Evolutionary conservation across 2,888 invertebrate genomes (phyloP).

Genomic region (Stenchaetothrips biformis): DNA sequence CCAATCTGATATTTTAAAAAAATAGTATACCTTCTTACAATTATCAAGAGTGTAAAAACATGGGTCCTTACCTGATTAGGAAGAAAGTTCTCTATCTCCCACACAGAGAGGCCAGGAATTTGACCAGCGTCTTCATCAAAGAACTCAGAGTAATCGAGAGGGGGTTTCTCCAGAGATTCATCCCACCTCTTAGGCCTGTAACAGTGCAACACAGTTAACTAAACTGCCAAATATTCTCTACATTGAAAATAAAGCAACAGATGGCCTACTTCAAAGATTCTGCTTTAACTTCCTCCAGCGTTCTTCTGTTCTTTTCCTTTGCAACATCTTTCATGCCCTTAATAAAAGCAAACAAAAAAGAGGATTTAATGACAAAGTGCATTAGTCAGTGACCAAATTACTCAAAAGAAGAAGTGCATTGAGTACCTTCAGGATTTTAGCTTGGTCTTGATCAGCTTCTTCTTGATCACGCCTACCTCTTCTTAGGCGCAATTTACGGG

Average conservation of each 20-base stretch:
- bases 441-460: slow-evolving; percentile 79
- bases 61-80: slow-evolving; percentile 74
- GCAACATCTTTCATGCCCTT: slow-evolving; percentile 82
- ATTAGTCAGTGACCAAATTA: slow-evolving; percentile 24
- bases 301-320: slow-evolving; percentile 70
- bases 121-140: slow-evolving; percentile 95
- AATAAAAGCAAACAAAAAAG: slow-evolving; percentile 30
- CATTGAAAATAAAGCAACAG: slow-evolving; percentile 28
- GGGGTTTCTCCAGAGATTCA: slow-evolving; percentile 89
- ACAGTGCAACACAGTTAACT: slow-evolving; percentile 32
- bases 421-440: slow-evolving; percentile 62
- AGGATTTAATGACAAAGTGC: slow-evolving; percentile 29
- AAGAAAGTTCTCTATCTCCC: slow-evolving; percentile 99
- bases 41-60: too few relatives aligned
- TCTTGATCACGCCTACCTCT: slow-evolving; percentile 73
- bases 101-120: slow-evolving; percentile 83
- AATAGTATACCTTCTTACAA: too few relatives aligned
- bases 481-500: slow-evolving; percentile 83
- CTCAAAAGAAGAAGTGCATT: not conserved
- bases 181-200: slow-evolving; percentile 91
- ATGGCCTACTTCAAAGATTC: slow-evolving; percentile 64
- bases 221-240: slow-evolving; percentile 7
- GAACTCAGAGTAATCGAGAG: slow-evolving; percentile 93
- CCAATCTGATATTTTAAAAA: too few relatives aligned
- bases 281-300: slow-evolving; percentile 61